phyloP scores from a whole-genome alignment of 2,888 invertebrate genomes.

The Clepsis dumicolana region DNA sequence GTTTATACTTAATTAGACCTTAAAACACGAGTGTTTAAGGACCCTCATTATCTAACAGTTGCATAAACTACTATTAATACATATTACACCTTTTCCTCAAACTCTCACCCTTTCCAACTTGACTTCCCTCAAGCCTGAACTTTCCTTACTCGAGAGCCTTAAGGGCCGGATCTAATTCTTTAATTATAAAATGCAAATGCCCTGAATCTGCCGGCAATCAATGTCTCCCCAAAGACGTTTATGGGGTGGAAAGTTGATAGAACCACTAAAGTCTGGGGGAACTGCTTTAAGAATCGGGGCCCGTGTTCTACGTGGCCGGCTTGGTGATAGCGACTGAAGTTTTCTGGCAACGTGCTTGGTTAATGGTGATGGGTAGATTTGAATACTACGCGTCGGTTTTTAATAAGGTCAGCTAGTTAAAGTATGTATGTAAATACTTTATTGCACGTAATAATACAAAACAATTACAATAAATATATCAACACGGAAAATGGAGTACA shows the following conservation, averaged over 20 bases:
- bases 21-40: no score
- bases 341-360: slow-evolving; percentile 29
- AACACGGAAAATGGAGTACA: no score
- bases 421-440: no score
- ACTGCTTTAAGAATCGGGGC: slow-evolving; percentile 46
- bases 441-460: no score
- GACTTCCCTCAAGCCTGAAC: slow-evolving; percentile 23
- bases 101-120: slow-evolving; percentile 24
- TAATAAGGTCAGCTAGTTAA: slow-evolving; percentile 25
- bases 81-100: not conserved
- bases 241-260: slow-evolving; percentile 81
- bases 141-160: slow-evolving; percentile 41
- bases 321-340: slow-evolving; percentile 27
- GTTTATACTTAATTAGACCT: no score
- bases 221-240: slow-evolving; percentile 71
- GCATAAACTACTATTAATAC: no score
- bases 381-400: slow-evolving; percentile 21
- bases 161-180: slow-evolving; percentile 69
- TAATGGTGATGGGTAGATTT: slow-evolving; percentile 37
- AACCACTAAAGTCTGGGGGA: slow-evolving; percentile 57
- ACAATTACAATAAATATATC: no score
- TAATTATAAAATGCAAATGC: slow-evolving; percentile 85
- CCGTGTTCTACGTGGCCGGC: slow-evolving; percentile 38
- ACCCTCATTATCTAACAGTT: no score
- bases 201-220: slow-evolving; percentile 67